Base-by-base conservation (phyloP, 2,888 invertebrate genomes). In the Heliconius ethilla region DNA sequence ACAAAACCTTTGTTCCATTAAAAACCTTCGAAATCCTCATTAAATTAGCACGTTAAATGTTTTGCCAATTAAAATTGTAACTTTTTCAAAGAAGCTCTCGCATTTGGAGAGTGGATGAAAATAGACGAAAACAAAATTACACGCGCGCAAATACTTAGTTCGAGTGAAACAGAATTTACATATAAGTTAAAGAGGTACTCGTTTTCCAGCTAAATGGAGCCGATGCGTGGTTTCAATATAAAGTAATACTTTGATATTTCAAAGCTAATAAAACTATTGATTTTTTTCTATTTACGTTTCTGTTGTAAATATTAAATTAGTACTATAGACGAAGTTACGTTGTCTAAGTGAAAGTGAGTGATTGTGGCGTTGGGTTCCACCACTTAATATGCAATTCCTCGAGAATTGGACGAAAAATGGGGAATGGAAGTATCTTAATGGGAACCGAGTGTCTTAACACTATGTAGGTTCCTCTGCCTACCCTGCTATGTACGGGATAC, bases 31-130 rank as follows among this genome's bases (percentile, higher is more conserved):
- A 40, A 40, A 69, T 69, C 40, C 37, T 40, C 13, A 25, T 40
- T n/a, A 69, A 37, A 69, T 69, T 40, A 40, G 40, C 67, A 40
- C 67, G 33, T 67, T 67, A 67, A 67, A 67, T 67, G 37, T 69
- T 69, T 13, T 40, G 22, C 25, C 37, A 69, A 69, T 69, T 69
- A 69, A 69, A 40, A 69, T n/a, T 69, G 40, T 37, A 69, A 69
- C 40, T 69, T 69, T 40, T 40, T 13, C 67, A 69, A 40, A 69
- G 25, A 59, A 59, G 59, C n/a, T 59, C 59, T 59, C n/a, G n/a
- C n/a, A n/a, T 59, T 59, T n/a, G 59, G 59, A n/a, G 10, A 59
- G 10, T 13, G 67, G n/a, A 40, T 67, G 67, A 67, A 67, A 67
- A 51, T 25, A 69, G 67, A 13, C 67, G 25, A 69, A 69, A 69